Evolutionary conservation across 30 jellyfish, hydroid and myxozoan genomes (phyloP).

Genomic region (Aurelia aurita): DNA sequence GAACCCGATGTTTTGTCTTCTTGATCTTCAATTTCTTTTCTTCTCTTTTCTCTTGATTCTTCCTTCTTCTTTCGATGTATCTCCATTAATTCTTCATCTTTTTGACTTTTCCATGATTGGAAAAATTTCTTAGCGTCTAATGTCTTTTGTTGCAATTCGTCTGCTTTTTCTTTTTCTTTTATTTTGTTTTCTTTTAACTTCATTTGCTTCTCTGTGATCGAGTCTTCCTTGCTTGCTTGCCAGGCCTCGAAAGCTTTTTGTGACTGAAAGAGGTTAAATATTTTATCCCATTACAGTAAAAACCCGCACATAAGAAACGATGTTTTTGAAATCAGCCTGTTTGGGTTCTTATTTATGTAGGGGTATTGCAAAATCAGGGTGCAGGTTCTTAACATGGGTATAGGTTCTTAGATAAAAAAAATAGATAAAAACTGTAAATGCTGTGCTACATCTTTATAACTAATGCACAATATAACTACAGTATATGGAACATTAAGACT

Average conservation of each 20-base stretch:
- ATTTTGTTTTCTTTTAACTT: conserved; percentile 30
- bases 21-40: conserved; percentile 68
- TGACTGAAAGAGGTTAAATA: too few species aligned
- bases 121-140: conserved; percentile 75
- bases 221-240: conserved; percentile 59
- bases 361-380: too few species aligned
- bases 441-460: too few species aligned
- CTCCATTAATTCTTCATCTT: conserved; percentile 67
- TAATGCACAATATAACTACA: too few species aligned
- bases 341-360: too few species aligned
- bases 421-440: too few species aligned
- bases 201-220: conserved; percentile 26
- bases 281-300: too few species aligned
- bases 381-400: too few species aligned
- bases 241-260: conserved; percentile 89
- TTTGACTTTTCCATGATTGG: conserved; percentile 83
- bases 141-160: conserved; percentile 74
- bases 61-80: conserved; percentile 35
- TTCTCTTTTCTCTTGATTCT: conserved; percentile 54
- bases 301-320: too few species aligned
- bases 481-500: too few species aligned
- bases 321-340: too few species aligned
- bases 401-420: too few species aligned
- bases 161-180: conserved; percentile 66
- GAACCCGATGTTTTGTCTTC: conserved; percentile 66